Percentiles rank a stretch among this genome's conserved stretches.
Conservation (phyloP, 1,140 invertebrate genomes). For the Papilio xuthus region DNA sequence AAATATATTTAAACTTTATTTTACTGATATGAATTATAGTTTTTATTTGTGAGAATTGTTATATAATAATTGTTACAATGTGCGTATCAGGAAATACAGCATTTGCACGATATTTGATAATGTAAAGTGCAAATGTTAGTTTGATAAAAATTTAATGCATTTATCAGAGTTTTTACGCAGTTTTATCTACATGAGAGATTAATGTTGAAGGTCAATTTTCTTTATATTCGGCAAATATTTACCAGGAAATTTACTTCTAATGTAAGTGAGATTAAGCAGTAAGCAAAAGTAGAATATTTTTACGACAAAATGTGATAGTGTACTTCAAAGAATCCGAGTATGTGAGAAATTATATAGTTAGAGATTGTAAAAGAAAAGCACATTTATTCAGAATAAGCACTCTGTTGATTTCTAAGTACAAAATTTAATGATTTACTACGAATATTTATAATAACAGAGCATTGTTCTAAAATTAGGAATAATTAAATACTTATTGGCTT, state of each 20-base stretch:
- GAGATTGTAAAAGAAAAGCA: too few species aligned
- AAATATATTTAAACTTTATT: too few species aligned
- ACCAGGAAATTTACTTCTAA: neutral
- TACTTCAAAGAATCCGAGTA: too few species aligned
- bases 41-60: neutral
- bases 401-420: too few species aligned
- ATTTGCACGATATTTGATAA: neutral
- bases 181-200: neutral
- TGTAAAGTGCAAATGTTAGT: constrained; percentile 16
- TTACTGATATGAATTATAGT: neutral
- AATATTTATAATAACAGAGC: neutral
- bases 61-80: neutral
- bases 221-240: neutral
- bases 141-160: neutral
- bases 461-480: neutral
- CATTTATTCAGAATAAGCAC: too few species aligned
- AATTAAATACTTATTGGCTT: neutral
- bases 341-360: too few species aligned
- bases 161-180: neutral
- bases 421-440: neutral
- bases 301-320: neutral
- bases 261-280: constrained; percentile 11
- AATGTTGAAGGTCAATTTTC: constrained; percentile 8
- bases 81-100: neutral
- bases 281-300: too few species aligned